Conservation (phyloP, 2,888 invertebrate species). For the Sipha maydis region DNA sequence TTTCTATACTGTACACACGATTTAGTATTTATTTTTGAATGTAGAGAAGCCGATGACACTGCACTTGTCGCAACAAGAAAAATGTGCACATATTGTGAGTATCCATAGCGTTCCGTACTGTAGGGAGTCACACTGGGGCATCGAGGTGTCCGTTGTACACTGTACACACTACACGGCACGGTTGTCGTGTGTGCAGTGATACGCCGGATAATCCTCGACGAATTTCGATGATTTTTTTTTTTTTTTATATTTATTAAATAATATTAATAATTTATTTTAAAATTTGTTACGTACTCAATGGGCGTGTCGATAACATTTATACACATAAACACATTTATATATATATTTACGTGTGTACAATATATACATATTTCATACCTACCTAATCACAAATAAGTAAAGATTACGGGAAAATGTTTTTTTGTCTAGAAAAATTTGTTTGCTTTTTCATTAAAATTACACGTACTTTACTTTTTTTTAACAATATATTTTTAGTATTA, state of each 20-base stretch:
- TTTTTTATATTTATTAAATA: neutral
- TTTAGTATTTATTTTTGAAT: neutral
- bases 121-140: neutral
- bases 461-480: too few relatives aligned
- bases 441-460: too few relatives aligned
- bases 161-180: neutral
- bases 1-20: neutral
- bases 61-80: neutral
- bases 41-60: constrained; percentile 39
- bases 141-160: neutral
- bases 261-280: neutral
- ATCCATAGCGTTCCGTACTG: constrained; percentile 2
- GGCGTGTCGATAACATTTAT: neutral
- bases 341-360: neutral
- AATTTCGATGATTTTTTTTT: neutral
- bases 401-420: too few relatives aligned
- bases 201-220: neutral
- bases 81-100: constrained; percentile 47
- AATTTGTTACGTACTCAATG: neutral
- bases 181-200: neutral
- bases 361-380: neutral
- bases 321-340: neutral
- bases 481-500: too few relatives aligned
- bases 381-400: too few relatives aligned
- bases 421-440: too few relatives aligned